Evolutionary conservation across 2,888 invertebrate genomes (phyloP), one percentile per base, ranked within the genome.

Genomic region (Athalia circularis): DNA sequence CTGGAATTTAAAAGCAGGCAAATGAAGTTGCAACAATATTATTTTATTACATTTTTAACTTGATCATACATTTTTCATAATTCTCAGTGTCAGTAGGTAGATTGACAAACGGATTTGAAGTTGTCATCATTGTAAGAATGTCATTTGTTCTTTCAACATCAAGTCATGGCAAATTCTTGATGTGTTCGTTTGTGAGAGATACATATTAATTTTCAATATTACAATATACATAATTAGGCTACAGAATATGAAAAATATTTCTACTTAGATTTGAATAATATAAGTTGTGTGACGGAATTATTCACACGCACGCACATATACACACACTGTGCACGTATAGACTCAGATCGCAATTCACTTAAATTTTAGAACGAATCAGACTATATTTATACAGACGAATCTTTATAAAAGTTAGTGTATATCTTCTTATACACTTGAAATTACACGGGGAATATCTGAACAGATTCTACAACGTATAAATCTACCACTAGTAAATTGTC

Each of bases 11-110:
- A 43, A 45, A 65, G 6, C 1, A 45, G 29, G 0, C 50, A 50
- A 8, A 48, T 13, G 13, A 84, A 82, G 83, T 85, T 84, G 85
- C 84, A 87, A 88, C 82, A 78, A 74, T 80, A 80, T 85, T 79
- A 84, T 80, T 87, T 87, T 87, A 87, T 88, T 88, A 83, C 83
- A 83, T 74, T 81, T 80, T 84, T 82, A 87, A 85, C 86, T 85
- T 83, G 80, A 43, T 43, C 54, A 54, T 84, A 86, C 82, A 86
- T 54, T 57, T 80, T 81, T 84, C 83, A 70, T 70, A 81, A 82
- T 85, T 29, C 29, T 29, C 29, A 29, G 29, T 29, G 29, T 29
- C 29, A 29, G 29, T 29, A 29, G 29, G 29, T 29, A 29, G 29
- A 29, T 29, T 29, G 29, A 29, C 29, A 29, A 86, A 85, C 84